These are phyloP conservation scores for Heliangelus exortis DNA, from an alignment of 2,797 vertebrate genomes.

Conservation along the genomic window DNA sequence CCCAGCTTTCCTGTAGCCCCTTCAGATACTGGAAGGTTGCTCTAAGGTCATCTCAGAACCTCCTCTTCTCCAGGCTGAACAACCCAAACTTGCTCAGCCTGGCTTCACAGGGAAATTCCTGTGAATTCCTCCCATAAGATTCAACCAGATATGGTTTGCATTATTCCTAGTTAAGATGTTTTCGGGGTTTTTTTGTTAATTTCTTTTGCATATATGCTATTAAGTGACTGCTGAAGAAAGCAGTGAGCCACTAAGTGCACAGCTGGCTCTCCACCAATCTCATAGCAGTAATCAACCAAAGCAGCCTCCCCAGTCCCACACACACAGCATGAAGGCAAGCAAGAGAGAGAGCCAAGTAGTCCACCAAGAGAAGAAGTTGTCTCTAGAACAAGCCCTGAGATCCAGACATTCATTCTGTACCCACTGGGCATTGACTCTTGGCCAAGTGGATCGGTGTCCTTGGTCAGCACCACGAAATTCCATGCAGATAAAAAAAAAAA, in stretches of 20 bases:
- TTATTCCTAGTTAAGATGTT: conserved; percentile 5
- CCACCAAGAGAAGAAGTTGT: neutral
- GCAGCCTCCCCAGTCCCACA: neutral
- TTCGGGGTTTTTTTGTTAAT: neutral
- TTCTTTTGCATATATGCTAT: neutral
- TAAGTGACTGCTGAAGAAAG: neutral
- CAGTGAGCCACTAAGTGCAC: neutral
- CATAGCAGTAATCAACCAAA: neutral
- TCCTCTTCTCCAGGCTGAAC: no score
- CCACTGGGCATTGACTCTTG: neutral
- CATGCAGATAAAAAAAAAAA: fast-evolving
- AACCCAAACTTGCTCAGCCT: no score
- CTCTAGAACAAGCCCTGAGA: neutral
- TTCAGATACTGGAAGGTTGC: no score
- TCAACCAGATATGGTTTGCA: neutral
- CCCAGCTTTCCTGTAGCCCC: no score
- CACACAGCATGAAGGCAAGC: neutral
- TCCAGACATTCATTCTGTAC: neutral
- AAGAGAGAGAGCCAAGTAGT: neutral
- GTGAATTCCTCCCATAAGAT: neutral
- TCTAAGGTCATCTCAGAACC: no score
- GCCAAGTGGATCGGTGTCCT: neutral
- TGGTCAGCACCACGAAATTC: fast-evolving
- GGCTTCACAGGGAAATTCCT: no score
- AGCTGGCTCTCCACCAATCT: neutral